Percentiles rank a stretch among this genome's conserved stretches.
Conservation (phyloP, 2,888 invertebrate species). For the Zygothrica quintamaculata region DNA sequence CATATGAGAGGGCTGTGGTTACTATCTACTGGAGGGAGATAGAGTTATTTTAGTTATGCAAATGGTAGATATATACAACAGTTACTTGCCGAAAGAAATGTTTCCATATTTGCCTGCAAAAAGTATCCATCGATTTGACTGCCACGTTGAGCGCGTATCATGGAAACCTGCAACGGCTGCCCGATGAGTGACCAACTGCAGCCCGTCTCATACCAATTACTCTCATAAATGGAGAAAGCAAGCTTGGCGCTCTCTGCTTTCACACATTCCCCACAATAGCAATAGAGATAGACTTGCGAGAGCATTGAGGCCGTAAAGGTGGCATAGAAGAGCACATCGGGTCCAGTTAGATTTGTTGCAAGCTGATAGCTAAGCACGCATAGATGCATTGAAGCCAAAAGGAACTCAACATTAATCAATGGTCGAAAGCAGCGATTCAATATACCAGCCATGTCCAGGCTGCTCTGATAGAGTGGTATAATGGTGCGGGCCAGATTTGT, state of each 20-base stretch:
- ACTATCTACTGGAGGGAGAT: too few relatives aligned
- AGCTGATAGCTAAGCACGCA: constrained; percentile 49
- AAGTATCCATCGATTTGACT: constrained; percentile 36
- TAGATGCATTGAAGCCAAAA: constrained; percentile 47
- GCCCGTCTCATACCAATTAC: constrained; percentile 25
- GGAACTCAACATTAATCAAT: constrained; percentile 43
- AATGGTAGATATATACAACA: too few relatives aligned
- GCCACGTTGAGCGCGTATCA: constrained; percentile 34
- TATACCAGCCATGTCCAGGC: constrained; percentile 15
- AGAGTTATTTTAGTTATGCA: too few relatives aligned
- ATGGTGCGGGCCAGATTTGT: constrained; percentile 16
- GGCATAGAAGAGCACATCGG: constrained; percentile 28
- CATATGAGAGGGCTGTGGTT: too few relatives aligned
- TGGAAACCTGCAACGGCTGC: constrained; percentile 18
- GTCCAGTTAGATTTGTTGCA: constrained; percentile 31
- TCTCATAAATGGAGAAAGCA: constrained; percentile 32
- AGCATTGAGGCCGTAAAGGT: constrained; percentile 23
- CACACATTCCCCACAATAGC: constrained; percentile 35
- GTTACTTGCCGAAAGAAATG: constrained; percentile 36
- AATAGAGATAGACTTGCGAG: constrained; percentile 44
- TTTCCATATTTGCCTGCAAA: constrained; percentile 42
- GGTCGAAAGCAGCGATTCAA: constrained; percentile 39
- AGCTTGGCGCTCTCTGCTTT: constrained; percentile 22
- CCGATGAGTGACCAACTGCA: constrained; percentile 3
- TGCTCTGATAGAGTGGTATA: constrained; percentile 10